Percentiles rank a stretch among this genome's conserved stretches.
phyloP scores from a whole-genome alignment of 2,797 vertebrate species.

The Yasuhikotakia modesta region DNA sequence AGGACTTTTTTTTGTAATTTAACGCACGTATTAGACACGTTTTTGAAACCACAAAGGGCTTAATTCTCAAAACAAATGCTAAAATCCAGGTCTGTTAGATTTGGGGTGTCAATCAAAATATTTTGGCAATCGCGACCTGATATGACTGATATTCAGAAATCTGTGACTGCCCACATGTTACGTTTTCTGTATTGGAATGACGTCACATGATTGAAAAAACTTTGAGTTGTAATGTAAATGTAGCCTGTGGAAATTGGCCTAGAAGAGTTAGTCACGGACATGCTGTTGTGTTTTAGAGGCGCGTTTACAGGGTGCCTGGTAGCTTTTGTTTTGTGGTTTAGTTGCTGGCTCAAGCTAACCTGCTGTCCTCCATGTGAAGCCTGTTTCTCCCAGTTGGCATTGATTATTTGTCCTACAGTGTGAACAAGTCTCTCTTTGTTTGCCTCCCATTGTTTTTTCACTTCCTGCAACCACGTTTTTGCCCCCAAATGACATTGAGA shows the following conservation, averaged over 20 bases:
- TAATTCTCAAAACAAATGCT: conserved; percentile 51
- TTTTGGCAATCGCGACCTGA: conserved; percentile 10
- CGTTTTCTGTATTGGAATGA: conserved; percentile 9
- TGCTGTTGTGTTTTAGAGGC: background rate
- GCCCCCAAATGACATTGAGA: conserved; percentile 66
- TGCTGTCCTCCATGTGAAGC: conserved; percentile 63
- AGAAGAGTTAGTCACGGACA: background rate
- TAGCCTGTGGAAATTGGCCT: conserved; percentile 1
- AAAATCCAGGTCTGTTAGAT: conserved; percentile 30
- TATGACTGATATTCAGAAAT: conserved; percentile 8
- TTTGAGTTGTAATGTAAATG: background rate
- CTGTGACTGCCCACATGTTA: conserved; percentile 16
- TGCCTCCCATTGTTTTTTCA: conserved; percentile 16
- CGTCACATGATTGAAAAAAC: background rate
- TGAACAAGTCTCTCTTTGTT: conserved; percentile 81
- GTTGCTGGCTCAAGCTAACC: conserved; percentile 64
- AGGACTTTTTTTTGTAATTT: conserved; percentile 75
- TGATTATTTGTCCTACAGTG: conserved; percentile 74
- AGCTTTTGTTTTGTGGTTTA: conserved; percentile 71
- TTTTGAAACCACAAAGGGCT: conserved; percentile 30
- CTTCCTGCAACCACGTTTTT: conserved; percentile 14
- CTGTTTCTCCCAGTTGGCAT: conserved; percentile 78
- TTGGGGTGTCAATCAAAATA: conserved; percentile 21
- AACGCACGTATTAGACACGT: conserved; percentile 56
- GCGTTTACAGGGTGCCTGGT: conserved; percentile 47